These are phyloP conservation scores for Danio kyathit DNA, from an alignment of 2,797 vertebrate species.

Conservation along the genomic window DNA sequence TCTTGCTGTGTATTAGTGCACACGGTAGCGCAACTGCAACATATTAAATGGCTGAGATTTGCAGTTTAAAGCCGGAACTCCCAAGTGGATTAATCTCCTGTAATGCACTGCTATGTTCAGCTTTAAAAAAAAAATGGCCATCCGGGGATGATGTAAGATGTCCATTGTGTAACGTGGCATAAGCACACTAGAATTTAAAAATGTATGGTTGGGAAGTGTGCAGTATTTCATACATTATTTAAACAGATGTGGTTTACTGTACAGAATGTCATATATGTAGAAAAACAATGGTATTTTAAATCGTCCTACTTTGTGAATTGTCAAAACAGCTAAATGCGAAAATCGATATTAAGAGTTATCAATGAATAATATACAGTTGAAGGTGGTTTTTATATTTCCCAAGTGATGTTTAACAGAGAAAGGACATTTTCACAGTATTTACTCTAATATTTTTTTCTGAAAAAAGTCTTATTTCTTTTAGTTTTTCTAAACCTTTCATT, in stretches of 20 bases:
- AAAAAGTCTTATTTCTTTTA: too few species aligned
- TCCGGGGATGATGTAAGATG: neutral
- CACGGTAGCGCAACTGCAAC: neutral
- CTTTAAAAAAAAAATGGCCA: neutral
- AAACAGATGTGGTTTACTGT: neutral
- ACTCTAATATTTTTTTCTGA: too few species aligned
- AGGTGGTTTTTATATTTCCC: too few species aligned
- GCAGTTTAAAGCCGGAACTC: constrained; percentile 1
- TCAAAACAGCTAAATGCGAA: neutral
- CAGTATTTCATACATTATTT: constrained; percentile 9
- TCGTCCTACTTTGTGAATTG: neutral
- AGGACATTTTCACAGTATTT: too few species aligned
- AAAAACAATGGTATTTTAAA: neutral
- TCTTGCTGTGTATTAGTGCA: constrained; percentile 28
- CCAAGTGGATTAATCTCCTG: constrained; percentile 17
- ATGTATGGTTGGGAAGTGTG: constrained; percentile 8
- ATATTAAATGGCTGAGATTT: constrained; percentile 38
- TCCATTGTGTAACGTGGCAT: neutral
- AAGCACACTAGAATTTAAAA: constrained; percentile 4
- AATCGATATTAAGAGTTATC: neutral
- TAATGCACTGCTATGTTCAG: constrained; percentile 15
- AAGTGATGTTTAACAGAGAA: too few species aligned
- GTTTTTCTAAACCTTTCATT: too few species aligned
- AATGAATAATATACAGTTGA: too few species aligned
- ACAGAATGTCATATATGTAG: neutral